These are phyloP conservation scores for Eupithecia exiguata DNA, from an alignment of 2,888 invertebrate species.

Conservation along the genomic window DNA sequence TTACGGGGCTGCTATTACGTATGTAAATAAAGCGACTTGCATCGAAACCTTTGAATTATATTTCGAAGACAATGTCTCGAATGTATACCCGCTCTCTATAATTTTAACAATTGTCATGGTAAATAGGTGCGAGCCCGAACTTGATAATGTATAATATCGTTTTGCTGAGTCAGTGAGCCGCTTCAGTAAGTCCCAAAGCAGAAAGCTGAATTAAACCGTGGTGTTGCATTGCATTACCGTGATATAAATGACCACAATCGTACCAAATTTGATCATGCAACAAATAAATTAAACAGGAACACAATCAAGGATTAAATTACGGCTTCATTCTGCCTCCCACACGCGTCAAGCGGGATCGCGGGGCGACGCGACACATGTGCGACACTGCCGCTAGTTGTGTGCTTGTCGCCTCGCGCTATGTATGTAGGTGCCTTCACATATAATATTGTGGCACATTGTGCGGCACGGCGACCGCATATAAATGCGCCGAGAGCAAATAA, in stretches of 20 bases:
- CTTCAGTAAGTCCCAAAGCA: slow-evolving; percentile 48
- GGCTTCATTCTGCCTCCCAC: slow-evolving; percentile 80
- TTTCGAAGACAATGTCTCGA: slow-evolving; percentile 48
- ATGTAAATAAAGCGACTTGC: slow-evolving; percentile 54
- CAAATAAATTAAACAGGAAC: slow-evolving; percentile 81
- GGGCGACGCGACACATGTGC: slow-evolving; percentile 73
- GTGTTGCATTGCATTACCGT: slow-evolving; percentile 57
- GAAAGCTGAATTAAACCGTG: slow-evolving; percentile 63
- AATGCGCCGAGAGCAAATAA: slow-evolving; percentile 83
- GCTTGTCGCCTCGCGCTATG: slow-evolving; percentile 51
- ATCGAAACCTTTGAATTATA: slow-evolving; percentile 46
- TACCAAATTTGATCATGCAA: slow-evolving; percentile 80
- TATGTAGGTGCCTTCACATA: slow-evolving; percentile 77
- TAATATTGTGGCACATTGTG: slow-evolving; percentile 80
- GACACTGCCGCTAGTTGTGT: slow-evolving; percentile 58
- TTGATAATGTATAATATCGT: background rate
- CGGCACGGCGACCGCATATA: slow-evolving; percentile 79
- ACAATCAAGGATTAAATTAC: slow-evolving; percentile 83
- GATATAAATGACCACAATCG: slow-evolving; percentile 76
- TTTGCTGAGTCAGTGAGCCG: slow-evolving; percentile 36
- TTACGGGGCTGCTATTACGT: slow-evolving; percentile 54
- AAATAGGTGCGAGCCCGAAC: slow-evolving; percentile 30
- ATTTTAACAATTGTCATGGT: slow-evolving; percentile 52
- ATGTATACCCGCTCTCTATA: slow-evolving; percentile 50
- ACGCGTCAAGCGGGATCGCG: slow-evolving; percentile 48